Evolutionary conservation across 1,140 invertebrate species (phyloP).

Genomic region (Campodea augens): DNA sequence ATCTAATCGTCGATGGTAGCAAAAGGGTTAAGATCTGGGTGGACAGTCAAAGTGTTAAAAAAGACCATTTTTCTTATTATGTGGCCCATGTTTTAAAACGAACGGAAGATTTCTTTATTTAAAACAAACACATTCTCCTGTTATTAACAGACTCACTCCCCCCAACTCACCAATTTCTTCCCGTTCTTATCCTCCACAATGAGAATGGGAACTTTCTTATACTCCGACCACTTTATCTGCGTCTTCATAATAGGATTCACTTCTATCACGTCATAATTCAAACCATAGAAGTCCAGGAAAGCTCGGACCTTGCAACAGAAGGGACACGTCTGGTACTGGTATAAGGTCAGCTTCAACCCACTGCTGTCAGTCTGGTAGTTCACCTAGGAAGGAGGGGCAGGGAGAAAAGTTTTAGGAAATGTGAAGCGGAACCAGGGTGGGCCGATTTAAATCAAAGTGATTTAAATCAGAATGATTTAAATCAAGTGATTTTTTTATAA

Average conservation of each 20-base stretch:
- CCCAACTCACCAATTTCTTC: slow-evolving; percentile 11
- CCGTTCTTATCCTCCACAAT: slow-evolving; percentile 49
- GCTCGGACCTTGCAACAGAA: slow-evolving; percentile 97
- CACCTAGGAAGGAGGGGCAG: slow-evolving; percentile 30
- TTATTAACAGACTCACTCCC: background rate
- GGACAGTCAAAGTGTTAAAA: too few species aligned
- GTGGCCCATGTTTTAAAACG: too few species aligned
- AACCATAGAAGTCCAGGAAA: slow-evolving; percentile 80
- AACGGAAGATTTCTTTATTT: too few species aligned
- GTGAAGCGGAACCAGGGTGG: too few species aligned
- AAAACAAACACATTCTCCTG: background rate
- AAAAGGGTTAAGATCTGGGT: too few species aligned
- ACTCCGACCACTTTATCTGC: slow-evolving; percentile 82
- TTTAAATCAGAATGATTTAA: too few species aligned
- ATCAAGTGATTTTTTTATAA: too few species aligned
- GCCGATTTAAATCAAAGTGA: too few species aligned
- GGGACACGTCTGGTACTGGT: slow-evolving; percentile 93
- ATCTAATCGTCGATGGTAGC: too few species aligned
- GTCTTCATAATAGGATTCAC: slow-evolving; percentile 82
- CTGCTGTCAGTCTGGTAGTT: slow-evolving; percentile 42
- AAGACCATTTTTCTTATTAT: too few species aligned
- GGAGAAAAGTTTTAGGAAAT: too few species aligned
- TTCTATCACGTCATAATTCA: slow-evolving; percentile 91
- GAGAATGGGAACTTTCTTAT: slow-evolving; percentile 93
- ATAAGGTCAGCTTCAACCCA: slow-evolving; percentile 67